Evolutionary conservation across 2,797 vertebrate species (phyloP).

Genomic region (Margarornis squamiger): DNA sequence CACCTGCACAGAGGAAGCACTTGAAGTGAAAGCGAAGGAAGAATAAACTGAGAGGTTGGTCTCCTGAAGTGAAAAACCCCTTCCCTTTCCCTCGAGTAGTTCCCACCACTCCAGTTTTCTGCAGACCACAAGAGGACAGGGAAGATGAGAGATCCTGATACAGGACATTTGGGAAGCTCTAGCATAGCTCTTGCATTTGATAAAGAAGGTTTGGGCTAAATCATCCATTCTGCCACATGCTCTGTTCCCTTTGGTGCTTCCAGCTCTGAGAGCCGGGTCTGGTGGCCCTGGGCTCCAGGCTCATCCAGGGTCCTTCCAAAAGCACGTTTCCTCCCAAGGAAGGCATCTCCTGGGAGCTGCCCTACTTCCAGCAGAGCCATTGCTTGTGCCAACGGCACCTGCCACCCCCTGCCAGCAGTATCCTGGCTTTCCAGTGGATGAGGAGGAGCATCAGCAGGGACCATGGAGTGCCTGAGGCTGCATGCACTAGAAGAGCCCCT

Average conservation of each 20-base stretch:
- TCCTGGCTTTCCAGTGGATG: not conserved
- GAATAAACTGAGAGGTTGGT: not conserved
- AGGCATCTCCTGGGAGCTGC: not conserved
- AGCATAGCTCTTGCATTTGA: not conserved
- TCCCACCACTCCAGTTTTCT: not conserved
- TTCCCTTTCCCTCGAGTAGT: not conserved
- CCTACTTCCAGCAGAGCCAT: not conserved
- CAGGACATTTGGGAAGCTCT: slow-evolving; percentile 43
- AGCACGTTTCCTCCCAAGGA: not conserved
- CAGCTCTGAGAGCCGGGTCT: not conserved
- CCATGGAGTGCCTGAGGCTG: not conserved
- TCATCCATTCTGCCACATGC: not conserved
- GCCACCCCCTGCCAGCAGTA: not conserved
- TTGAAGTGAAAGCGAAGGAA: not conserved
- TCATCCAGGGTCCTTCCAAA: not conserved
- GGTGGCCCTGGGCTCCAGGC: not conserved
- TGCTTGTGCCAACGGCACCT: not conserved
- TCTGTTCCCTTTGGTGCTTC: not conserved
- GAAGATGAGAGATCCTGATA: slow-evolving; percentile 50
- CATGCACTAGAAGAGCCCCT: not conserved
- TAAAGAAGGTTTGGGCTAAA: not conserved
- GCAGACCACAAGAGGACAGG: not conserved
- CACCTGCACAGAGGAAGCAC: not conserved
- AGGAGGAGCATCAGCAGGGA: fast-evolving
- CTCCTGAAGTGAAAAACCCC: not conserved